Evolutionary conservation across 2,888 invertebrate genomes (phyloP).

Genomic region (Hirtodrosophila duncani): DNA sequence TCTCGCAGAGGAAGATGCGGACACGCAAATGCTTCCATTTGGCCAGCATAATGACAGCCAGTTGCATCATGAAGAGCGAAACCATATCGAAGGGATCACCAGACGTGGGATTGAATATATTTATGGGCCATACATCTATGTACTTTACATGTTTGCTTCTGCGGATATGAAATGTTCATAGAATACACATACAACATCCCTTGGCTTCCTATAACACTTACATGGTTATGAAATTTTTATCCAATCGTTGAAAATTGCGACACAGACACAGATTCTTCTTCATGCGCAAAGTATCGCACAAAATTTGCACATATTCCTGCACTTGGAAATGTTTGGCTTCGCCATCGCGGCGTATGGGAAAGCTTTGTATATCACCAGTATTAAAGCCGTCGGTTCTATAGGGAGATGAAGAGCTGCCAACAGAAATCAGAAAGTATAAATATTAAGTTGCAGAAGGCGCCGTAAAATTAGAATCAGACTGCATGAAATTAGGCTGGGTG

Average conservation of each 20-base stretch:
- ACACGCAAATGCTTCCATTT: conserved; percentile 92
- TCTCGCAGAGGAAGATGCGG: conserved; percentile 90
- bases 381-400: conserved; percentile 82
- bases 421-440: not conserved
- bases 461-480: too few relatives aligned
- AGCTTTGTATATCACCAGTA: conserved; percentile 78
- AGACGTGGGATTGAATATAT: conserved; percentile 88
- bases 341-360: conserved; percentile 80
- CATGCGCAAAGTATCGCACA: conserved; percentile 92
- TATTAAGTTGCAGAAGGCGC: not conserved
- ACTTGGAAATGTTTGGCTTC: conserved; percentile 79
- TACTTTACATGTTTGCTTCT: conserved; percentile 82
- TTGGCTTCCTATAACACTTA: conserved; percentile 75
- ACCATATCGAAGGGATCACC: conserved; percentile 92
- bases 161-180: not conserved
- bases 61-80: conserved; percentile 95
- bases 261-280: conserved; percentile 97
- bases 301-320: conserved; percentile 89
- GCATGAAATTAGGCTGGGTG: too few relatives aligned
- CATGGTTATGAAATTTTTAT: conserved; percentile 87
- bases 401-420: conserved; percentile 80
- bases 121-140: conserved; percentile 99
- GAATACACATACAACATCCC: too few relatives aligned
- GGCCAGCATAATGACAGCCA: conserved; percentile 96
- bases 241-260: conserved; percentile 91